Base-by-base conservation (phyloP, 2,888 invertebrate species). In the Zaprionus lineosus region DNA sequence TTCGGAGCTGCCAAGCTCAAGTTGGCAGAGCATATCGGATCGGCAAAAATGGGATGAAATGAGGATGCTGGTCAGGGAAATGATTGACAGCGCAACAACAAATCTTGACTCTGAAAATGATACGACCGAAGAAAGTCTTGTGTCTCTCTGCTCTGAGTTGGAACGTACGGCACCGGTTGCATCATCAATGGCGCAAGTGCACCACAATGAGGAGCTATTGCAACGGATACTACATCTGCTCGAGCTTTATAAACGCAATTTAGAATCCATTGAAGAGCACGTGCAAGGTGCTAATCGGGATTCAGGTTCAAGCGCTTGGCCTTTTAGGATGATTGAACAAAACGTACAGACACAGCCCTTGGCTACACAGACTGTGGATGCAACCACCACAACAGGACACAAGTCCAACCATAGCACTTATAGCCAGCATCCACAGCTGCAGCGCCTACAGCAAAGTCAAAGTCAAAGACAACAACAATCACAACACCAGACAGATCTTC, bases 181-280 rank as follows among this genome's bases (percentile, higher is more conserved):
- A n/a, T n/a, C n/a, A 24, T 2, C 24, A 24, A 24, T n/a, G n/a
- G 24, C 24, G n/a, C 2, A 24, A 3, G 2, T 16, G 15, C 12
- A 33, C 18, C 29, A 3, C 6, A 33, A 36, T 3, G 64, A 68
- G 1, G 52, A 59, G 6, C 74, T 72, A 8, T 48, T 86, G 24
- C 56, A 74, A 8, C 68, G 76, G 31, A 82, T 86, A 8, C 59
- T 87, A 24, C 59, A 62, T 3, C 50, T 87, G 51, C 76, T 86
- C 28, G 72, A 84, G 41, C 58, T 56, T n/a, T 84, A 86, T 19
- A 74, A 83, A 0, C 67, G 66, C 16, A 83, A 84, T 39, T 39
- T 87, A 34, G 86, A 87, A 19, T 62, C 39, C 1, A 51, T 82
- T 1, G 84, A 84, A 21, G 34, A 74, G 6, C 60, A 56, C 2